Evolutionary conservation across 1,140 invertebrate genomes (phyloP).

Genomic region (Sitophilus oryzae): DNA sequence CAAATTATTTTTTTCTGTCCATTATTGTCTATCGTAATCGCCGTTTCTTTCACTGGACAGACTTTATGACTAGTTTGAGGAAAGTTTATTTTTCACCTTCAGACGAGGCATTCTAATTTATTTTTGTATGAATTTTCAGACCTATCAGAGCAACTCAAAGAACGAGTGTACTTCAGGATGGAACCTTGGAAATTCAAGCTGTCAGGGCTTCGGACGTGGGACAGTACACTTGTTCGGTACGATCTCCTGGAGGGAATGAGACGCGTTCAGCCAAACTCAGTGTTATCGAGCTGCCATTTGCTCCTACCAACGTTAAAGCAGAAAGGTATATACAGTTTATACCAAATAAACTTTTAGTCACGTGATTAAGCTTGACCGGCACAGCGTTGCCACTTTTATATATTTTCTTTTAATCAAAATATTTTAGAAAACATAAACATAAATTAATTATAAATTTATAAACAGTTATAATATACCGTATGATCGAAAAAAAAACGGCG

Average conservation of each 20-base stretch:
- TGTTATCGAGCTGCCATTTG: slow-evolving; percentile 90
- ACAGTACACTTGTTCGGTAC: slow-evolving; percentile 74
- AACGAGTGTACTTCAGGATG: slow-evolving; percentile 66
- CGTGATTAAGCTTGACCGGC: too few species aligned
- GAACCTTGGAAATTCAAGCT: slow-evolving; percentile 72
- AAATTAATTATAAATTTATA: background rate
- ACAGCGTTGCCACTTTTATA: too few species aligned
- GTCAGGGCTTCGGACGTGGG: slow-evolving; percentile 78
- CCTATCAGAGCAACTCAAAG: slow-evolving; percentile 57
- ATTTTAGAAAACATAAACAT: too few species aligned
- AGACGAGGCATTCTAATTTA: slow-evolving; percentile 5
- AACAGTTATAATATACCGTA: too few species aligned
- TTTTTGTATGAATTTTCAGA: slow-evolving; percentile 51
- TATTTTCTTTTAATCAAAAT: background rate
- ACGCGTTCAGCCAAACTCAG: slow-evolving; percentile 75
- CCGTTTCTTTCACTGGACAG: too few species aligned
- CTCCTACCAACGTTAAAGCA: slow-evolving; percentile 81
- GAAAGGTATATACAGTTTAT: slow-evolving; percentile 35
- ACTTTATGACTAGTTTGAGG: too few species aligned
- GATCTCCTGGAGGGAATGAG: slow-evolving; percentile 86
- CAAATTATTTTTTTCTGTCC: too few species aligned
- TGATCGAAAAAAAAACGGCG: too few species aligned
- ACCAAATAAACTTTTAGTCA: too few species aligned
- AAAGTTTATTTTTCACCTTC: too few species aligned
- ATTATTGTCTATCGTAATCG: too few species aligned